Evolutionary conservation across 1,140 invertebrate genomes (phyloP).

Genomic region (Cydia pomonella): DNA sequence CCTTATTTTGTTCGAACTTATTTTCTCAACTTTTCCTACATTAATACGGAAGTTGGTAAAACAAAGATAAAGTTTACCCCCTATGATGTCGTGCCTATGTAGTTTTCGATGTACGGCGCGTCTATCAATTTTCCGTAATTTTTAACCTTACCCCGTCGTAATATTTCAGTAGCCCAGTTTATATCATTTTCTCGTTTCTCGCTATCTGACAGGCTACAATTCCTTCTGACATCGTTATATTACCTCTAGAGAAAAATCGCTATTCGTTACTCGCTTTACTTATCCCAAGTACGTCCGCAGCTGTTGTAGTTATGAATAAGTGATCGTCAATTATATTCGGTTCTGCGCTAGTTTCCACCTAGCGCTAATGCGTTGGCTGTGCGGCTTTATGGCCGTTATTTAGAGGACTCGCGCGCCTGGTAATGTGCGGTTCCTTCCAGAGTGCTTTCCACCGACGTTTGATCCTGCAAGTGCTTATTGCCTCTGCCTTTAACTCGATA

Average conservation of each 20-base stretch:
- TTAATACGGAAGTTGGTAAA: background rate
- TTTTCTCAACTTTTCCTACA: background rate
- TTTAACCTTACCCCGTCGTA: background rate
- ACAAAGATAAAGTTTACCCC: background rate
- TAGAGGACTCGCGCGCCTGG: constrained; percentile 6
- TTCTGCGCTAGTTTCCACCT: constrained; percentile 7
- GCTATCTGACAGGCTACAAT: background rate
- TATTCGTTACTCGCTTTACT: background rate
- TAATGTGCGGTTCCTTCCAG: constrained; percentile 18
- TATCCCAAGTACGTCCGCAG: constrained; percentile 8
- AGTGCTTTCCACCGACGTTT: constrained; percentile 21
- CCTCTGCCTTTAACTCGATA: constrained; percentile 19
- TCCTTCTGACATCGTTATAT: constrained; percentile 16
- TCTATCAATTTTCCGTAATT: background rate
- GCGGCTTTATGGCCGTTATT: constrained; percentile 28
- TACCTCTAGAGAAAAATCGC: constrained; percentile 6
- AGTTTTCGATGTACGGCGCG: background rate
- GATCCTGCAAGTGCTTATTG: constrained; percentile 29
- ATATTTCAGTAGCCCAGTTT: background rate
- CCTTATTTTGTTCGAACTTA: background rate
- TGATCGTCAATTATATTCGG: constrained; percentile 29
- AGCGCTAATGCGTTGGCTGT: constrained; percentile 25
- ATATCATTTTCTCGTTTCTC: background rate
- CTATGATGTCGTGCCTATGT: background rate
- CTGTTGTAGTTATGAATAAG: constrained; percentile 29